Conservation (phyloP, 2,113 vertebrate genomes). For the Channa maculata region DNA sequence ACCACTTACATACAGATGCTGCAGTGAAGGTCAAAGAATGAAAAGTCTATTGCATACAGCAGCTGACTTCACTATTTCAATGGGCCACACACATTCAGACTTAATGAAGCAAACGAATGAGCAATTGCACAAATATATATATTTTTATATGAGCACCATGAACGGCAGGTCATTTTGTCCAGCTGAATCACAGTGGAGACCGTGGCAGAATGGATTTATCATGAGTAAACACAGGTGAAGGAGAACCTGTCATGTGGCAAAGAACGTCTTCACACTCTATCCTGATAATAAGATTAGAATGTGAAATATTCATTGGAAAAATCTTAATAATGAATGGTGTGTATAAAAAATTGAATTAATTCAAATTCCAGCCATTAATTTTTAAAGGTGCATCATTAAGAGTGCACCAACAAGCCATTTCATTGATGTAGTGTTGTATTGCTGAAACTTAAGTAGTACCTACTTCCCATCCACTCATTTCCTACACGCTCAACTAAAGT, state of each 20-base stretch:
- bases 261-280: conserved; percentile 57
- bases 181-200: not conserved
- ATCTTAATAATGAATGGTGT: conserved; percentile 81
- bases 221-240: conserved; percentile 51
- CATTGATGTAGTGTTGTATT: conserved; percentile 49
- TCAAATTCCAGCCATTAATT: conserved; percentile 75
- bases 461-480: conserved; percentile 26
- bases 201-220: conserved; percentile 7
- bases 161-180: conserved; percentile 7
- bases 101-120: conserved; percentile 28
- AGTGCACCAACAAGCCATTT: conserved; percentile 75
- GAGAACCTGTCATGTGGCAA: conserved; percentile 58
- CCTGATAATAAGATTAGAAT: conserved; percentile 75
- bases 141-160: not conserved
- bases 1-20: not conserved
- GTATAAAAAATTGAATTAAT: conserved; percentile 78
- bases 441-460: conserved; percentile 41
- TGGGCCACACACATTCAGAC: not conserved
- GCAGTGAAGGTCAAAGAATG: conserved; percentile 17
- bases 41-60: not conserved
- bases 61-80: conserved; percentile 17
- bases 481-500: conserved; percentile 35
- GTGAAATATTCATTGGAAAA: conserved; percentile 78
- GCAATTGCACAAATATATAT: conserved; percentile 15
- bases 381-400: conserved; percentile 74